These are phyloP conservation scores for Mus spicilegus DNA, from an alignment of 2,113 vertebrate species.

Conservation along the genomic window DNA sequence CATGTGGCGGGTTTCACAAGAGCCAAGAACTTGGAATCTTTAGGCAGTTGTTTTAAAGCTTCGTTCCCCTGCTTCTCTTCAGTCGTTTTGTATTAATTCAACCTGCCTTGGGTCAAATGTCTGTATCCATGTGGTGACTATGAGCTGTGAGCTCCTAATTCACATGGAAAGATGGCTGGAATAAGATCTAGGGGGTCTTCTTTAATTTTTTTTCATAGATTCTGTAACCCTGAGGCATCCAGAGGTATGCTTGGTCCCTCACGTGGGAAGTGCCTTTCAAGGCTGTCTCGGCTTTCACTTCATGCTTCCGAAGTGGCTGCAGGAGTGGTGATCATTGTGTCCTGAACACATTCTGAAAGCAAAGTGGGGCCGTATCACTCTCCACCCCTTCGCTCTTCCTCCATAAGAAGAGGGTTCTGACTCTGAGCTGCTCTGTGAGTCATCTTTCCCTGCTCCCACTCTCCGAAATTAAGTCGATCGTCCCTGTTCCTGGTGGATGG, in stretches of 20 bases:
- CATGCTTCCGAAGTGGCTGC: neutral
- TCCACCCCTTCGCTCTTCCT: neutral
- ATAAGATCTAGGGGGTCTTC: neutral
- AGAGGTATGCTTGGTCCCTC: neutral
- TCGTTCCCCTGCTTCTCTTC: neutral
- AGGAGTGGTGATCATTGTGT: neutral
- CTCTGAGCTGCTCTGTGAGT: neutral
- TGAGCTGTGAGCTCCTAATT: neutral
- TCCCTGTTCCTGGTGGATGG: neutral
- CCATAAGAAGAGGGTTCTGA: neutral
- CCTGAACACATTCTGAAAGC: neutral
- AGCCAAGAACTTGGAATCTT: neutral
- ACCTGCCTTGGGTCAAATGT: neutral
- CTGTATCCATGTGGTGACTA: neutral
- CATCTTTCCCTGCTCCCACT: neutral
- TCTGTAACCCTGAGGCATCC: neutral
- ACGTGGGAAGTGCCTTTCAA: neutral
- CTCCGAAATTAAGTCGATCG: neutral
- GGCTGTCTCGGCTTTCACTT: neutral
- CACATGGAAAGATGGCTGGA: neutral
- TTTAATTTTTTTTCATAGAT: neutral
- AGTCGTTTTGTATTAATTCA: neutral
- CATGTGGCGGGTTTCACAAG: neutral
- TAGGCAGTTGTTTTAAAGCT: neutral
- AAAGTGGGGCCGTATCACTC: neutral